Conservation (phyloP, 2,797 vertebrate species). For the Muscicapa comitata region DNA sequence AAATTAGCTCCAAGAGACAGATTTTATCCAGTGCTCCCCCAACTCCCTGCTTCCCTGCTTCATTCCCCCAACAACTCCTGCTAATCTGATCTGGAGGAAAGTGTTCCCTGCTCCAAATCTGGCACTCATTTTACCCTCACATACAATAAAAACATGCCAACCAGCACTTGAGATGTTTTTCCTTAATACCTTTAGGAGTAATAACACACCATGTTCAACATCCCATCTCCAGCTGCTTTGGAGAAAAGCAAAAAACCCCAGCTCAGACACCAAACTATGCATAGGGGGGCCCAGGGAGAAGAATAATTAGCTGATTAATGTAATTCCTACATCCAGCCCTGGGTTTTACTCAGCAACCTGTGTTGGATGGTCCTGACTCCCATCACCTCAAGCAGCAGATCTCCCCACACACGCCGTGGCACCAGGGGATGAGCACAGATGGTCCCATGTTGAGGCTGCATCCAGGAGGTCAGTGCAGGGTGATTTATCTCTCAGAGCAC, state of each 20-base stretch:
- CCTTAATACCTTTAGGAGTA: constrained; percentile 59
- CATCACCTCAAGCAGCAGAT: not conserved
- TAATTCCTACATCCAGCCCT: not conserved
- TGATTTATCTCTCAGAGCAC: not conserved
- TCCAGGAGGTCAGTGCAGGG: not conserved
- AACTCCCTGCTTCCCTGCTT: not conserved
- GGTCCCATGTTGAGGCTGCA: not conserved
- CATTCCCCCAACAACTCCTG: not conserved
- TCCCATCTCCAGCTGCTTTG: constrained; percentile 58
- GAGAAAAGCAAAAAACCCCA: constrained; percentile 43
- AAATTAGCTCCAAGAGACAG: constrained; percentile 6
- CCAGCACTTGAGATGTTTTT: constrained; percentile 44
- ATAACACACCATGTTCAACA: constrained; percentile 58
- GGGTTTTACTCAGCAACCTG: not conserved
- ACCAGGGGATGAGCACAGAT: not conserved
- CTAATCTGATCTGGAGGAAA: constrained; percentile 12
- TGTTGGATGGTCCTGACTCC: not conserved
- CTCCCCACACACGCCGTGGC: not conserved
- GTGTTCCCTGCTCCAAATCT: not conserved
- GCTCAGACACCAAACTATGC: constrained; percentile 9
- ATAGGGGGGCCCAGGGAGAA: not conserved
- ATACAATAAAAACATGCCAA: constrained; percentile 50
- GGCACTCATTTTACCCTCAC: constrained; percentile 47
- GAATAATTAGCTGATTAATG: constrained; percentile 35
- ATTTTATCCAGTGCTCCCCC: not conserved